Conservation (phyloP, 1,140 invertebrate genomes). For the Chymomyza costata region DNA sequence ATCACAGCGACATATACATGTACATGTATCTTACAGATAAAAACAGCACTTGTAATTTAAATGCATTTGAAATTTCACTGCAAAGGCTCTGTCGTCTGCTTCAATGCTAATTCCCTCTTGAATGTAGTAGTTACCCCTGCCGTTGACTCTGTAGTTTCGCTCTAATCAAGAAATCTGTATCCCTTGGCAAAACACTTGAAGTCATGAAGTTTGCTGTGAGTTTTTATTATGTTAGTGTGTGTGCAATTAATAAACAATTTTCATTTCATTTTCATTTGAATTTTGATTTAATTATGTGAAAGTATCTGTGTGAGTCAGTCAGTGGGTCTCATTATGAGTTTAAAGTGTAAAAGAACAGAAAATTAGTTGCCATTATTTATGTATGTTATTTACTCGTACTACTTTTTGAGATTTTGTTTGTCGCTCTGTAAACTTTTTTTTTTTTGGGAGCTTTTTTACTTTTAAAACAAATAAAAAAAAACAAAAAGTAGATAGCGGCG, state of each 20-base stretch:
- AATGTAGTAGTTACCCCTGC: no score
- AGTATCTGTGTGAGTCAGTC: slow-evolving; percentile 22
- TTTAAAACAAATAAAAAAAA: slow-evolving; percentile 22
- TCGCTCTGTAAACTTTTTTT: slow-evolving; percentile 1
- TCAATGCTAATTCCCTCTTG: no score
- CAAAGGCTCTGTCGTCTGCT: no score
- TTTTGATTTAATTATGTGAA: slow-evolving; percentile 69
- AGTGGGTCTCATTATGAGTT: slow-evolving; percentile 17
- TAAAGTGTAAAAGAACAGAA: slow-evolving; percentile 53
- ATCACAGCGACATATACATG: background rate
- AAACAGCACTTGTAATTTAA: slow-evolving; percentile 46
- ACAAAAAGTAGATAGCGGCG: no score
- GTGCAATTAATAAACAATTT: slow-evolving; percentile 64
- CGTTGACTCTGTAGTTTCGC: no score
- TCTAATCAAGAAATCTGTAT: no score
- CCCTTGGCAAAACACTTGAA: slow-evolving; percentile 8
- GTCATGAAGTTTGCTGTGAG: no score
- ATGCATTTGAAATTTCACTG: slow-evolving; percentile 13
- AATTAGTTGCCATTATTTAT: slow-evolving; percentile 63
- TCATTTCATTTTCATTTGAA: slow-evolving; percentile 67
- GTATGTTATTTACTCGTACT: slow-evolving; percentile 11
- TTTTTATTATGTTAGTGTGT: slow-evolving; percentile 11
- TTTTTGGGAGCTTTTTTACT: slow-evolving; percentile 17
- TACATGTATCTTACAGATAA: slow-evolving; percentile 42
- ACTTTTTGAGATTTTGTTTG: background rate